Evolutionary conservation across 2,113 vertebrate species (phyloP), one percentile per base, ranked within the genome.

Genomic region (Amia ocellicauda): DNA sequence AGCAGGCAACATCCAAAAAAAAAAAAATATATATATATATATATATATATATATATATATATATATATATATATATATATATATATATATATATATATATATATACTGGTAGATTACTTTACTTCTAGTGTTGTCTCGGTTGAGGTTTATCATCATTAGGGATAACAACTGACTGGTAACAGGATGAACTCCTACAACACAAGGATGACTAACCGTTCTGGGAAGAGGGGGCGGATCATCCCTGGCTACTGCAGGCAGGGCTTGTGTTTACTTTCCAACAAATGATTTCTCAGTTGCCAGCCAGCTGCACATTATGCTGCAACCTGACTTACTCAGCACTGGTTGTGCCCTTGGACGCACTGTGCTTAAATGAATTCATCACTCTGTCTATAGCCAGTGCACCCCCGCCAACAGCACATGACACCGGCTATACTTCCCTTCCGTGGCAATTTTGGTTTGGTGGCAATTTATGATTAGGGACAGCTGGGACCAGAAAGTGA

Each of bases 201-300:
- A 81, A 67, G 71, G 67, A 73, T 87, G 88, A 86, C 82, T 84
- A 85, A 88, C 74, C 72, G 72, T 88, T 88, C 83, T 81, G 80
- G 83, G 85, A 90, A 88, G 79, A 82, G 75, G 85, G 83, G 85
- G 81, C 69, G 80, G 82, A 60, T 50, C 22, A 47, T 47, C 55
- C 55, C 56, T 24, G 24, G 55, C 22, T 51, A 23, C 17, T 16
- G 56, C 45, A 51, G 45, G 59, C 52, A 42, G 40, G 41, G 63
- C 63, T 3, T 28, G 65, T 85, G 77, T 82, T 87, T 81, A 80
- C 40, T 58, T 68, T 71, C 54, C 58, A 83, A 72, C 76, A 83
- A 74, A 77, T 74, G 74, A 74, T 63, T 72, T 60, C 75, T 70
- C 70, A 71, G 72, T 70, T 73, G 53, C 57, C 60, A 51, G 40